Conservation (phyloP, 2,888 invertebrate species). For the Cecidostiba fungosa region DNA sequence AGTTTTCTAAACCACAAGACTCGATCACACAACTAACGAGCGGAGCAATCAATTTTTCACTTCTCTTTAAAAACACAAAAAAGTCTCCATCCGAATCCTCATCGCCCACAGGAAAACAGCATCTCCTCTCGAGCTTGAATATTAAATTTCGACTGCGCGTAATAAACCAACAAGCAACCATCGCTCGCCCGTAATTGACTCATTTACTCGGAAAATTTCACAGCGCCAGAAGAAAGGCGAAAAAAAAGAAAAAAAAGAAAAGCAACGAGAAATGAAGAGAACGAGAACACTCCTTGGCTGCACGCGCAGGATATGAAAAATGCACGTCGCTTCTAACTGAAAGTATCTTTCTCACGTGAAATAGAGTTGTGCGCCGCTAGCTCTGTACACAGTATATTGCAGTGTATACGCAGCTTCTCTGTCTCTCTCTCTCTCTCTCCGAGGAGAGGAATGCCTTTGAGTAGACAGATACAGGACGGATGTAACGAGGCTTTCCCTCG, state of each 20-base stretch:
- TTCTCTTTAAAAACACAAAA: background rate
- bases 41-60: too few relatives aligned
- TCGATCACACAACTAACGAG: too few relatives aligned
- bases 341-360: slow-evolving; percentile 29
- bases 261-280: background rate
- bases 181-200: slow-evolving; percentile 32
- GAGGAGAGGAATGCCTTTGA: slow-evolving; percentile 31
- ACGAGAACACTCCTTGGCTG: slow-evolving; percentile 10
- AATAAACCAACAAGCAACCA: slow-evolving; percentile 10
- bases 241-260: background rate
- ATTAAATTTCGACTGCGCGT: slow-evolving; percentile 13
- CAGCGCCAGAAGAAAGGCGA: background rate
- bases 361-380: slow-evolving; percentile 23
- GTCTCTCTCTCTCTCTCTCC: background rate
- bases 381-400: background rate
- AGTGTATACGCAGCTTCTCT: background rate
- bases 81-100: background rate
- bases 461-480: background rate
- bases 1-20: too few relatives aligned
- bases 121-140: background rate
- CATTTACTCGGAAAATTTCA: slow-evolving; percentile 31
- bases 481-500: slow-evolving; percentile 27
- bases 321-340: slow-evolving; percentile 20
- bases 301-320: slow-evolving; percentile 27
- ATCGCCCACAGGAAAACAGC: background rate